These are phyloP conservation scores for Shinisaurus crocodilurus DNA, from an alignment of 2,113 vertebrate genomes.

Conservation along the genomic window DNA sequence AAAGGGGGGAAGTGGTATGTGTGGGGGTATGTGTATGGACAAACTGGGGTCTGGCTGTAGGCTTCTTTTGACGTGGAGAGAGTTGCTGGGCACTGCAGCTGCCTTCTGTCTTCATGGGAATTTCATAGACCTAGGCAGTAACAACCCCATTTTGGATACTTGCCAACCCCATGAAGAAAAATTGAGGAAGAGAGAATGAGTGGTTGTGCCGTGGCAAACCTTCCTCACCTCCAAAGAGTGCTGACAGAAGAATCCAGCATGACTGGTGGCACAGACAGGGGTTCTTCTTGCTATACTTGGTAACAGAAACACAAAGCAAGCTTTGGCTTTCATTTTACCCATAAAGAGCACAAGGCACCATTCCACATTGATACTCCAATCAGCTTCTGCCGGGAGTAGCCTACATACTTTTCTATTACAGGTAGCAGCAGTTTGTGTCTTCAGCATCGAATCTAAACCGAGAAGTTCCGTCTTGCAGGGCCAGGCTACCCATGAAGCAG, in stretches of 20 bases:
- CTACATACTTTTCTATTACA: not conserved
- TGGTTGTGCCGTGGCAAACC: not conserved
- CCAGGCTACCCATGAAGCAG: too few relatives aligned
- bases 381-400: not conserved
- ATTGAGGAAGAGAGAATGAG: not conserved
- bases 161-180: not conserved
- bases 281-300: not conserved
- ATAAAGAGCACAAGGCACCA: not conserved
- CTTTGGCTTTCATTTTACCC: not conserved
- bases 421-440: not conserved
- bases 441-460: not conserved
- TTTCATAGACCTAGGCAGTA: not conserved
- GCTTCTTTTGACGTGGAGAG: not conserved
- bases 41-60: not conserved
- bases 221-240: not conserved
- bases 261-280: not conserved
- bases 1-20: conserved; percentile 55
- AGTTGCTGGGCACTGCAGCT: conserved; percentile 7
- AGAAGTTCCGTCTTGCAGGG: not conserved
- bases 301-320: not conserved
- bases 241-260: not conserved
- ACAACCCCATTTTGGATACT: not conserved
- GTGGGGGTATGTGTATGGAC: not conserved
- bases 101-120: not conserved
- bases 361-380: not conserved